Conservation (phyloP, 1,140 invertebrate species). For the Limonius californicus region DNA sequence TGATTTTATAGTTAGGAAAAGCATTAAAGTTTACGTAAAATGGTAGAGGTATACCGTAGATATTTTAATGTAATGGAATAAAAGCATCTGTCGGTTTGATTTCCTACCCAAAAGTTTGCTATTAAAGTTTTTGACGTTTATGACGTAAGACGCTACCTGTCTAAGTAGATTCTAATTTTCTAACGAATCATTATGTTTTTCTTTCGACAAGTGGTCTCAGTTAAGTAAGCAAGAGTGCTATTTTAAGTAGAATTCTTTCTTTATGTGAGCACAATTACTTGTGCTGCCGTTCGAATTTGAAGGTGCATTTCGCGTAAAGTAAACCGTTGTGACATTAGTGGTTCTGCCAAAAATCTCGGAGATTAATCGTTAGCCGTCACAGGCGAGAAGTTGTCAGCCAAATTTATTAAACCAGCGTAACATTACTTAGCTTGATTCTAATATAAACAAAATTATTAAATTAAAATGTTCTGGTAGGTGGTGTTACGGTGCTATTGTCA, state of each 20-base stretch:
- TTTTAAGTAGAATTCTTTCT: neutral
- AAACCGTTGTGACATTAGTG: neutral
- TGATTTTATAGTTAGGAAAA: no score
- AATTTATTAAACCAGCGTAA: slow-evolving; percentile 34
- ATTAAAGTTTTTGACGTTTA: no score
- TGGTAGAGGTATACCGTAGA: no score
- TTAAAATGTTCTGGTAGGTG: slow-evolving; percentile 39
- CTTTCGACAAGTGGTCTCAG: no score
- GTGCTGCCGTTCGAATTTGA: neutral
- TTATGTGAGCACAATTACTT: no score
- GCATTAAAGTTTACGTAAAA: no score
- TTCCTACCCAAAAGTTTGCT: no score
- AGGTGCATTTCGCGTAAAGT: slow-evolving; percentile 1
- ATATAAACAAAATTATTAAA: slow-evolving; percentile 38
- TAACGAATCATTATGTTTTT: no score
- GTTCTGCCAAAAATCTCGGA: neutral
- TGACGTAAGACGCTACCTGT: no score
- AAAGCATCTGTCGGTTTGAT: no score
- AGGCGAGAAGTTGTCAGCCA: slow-evolving; percentile 22
- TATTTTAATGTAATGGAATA: no score
- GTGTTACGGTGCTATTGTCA: slow-evolving; percentile 38
- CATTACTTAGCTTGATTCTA: slow-evolving; percentile 27
- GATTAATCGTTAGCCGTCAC: slow-evolving; percentile 4
- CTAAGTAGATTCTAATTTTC: no score
- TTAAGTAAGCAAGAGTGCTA: neutral